These are phyloP conservation scores for Drosophila cyrtoloma DNA, from an alignment of 2,888 invertebrate species.

Conservation along the genomic window DNA sequence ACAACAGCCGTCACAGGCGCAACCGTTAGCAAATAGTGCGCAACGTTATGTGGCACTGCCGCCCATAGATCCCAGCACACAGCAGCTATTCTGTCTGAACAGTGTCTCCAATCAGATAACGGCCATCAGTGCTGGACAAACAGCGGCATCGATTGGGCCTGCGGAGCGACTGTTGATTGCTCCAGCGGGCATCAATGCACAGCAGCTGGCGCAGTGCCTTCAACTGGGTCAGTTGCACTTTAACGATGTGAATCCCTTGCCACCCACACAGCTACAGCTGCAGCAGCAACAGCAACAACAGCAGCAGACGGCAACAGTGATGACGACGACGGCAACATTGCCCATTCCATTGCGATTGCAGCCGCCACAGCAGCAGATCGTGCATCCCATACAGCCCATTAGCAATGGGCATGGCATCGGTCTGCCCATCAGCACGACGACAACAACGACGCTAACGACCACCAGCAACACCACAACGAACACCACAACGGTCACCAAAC, in stretches of 20 bases:
- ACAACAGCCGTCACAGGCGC: conserved; percentile 26
- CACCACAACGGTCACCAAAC: conserved; percentile 81
- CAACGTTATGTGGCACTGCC: conserved; percentile 84
- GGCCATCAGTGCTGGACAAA: conserved; percentile 84
- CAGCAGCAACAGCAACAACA: conserved; percentile 48
- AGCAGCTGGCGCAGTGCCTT: conserved; percentile 85
- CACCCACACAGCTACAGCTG: conserved; percentile 58
- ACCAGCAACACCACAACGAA: conserved; percentile 62
- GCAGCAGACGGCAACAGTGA: conserved; percentile 30
- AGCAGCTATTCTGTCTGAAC: conserved; percentile 85
- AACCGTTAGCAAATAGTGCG: conserved; percentile 36
- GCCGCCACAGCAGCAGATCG: conserved; percentile 84
- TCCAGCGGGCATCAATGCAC: conserved; percentile 85
- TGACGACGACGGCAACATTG: conserved; percentile 52
- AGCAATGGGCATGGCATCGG: conserved; percentile 60
- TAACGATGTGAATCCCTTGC: conserved; percentile 84
- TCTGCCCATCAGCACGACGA: conserved; percentile 62
- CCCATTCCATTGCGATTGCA: conserved; percentile 68
- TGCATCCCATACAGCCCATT: conserved; percentile 82
- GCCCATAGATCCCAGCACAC: conserved; percentile 84
- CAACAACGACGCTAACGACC: conserved; percentile 67
- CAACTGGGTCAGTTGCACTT: conserved; percentile 85
- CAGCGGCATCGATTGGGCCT: conserved; percentile 84
- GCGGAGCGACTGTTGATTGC: conserved; percentile 85
- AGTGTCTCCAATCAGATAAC: conserved; percentile 85